Evolutionary conservation across 2,113 vertebrate species (phyloP).

Genomic region (Pitta sordida): DNA sequence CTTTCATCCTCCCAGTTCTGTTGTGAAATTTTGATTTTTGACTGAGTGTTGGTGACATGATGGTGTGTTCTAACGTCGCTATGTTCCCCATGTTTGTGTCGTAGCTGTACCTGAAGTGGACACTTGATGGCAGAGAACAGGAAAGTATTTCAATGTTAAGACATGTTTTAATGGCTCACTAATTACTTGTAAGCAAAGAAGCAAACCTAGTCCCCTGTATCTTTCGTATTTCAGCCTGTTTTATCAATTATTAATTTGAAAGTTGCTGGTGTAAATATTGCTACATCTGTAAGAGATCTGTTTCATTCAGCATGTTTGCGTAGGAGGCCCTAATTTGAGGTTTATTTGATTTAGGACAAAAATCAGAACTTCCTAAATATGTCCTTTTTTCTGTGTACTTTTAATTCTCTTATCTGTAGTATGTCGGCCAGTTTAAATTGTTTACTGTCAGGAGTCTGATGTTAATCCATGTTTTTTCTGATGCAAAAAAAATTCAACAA

Average conservation of each 20-base stretch:
- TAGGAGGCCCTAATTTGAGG: not conserved
- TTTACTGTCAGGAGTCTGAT: not conserved
- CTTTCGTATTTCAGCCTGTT: not conserved
- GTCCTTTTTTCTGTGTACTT: not conserved
- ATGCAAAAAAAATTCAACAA: not conserved
- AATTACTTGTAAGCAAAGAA: not conserved
- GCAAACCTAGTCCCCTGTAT: not conserved
- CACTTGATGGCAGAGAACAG: not conserved
- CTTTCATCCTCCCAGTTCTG: not conserved
- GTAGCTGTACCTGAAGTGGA: not conserved
- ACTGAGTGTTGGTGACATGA: not conserved
- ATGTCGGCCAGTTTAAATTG: not conserved
- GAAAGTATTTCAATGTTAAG: not conserved
- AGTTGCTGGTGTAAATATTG: not conserved
- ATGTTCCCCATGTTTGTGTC: not conserved
- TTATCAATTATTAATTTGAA: not conserved
- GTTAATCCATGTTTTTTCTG: not conserved
- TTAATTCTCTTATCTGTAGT: not conserved
- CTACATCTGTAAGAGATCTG: not conserved
- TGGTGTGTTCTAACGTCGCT: not conserved
- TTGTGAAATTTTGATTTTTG: not conserved
- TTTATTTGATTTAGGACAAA: not conserved
- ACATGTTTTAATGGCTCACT: not conserved
- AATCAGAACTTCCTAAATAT: not conserved
- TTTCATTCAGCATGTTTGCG: not conserved